phyloP scores from a whole-genome alignment of 2,888 invertebrate genomes.

The Rosalia funebris region DNA sequence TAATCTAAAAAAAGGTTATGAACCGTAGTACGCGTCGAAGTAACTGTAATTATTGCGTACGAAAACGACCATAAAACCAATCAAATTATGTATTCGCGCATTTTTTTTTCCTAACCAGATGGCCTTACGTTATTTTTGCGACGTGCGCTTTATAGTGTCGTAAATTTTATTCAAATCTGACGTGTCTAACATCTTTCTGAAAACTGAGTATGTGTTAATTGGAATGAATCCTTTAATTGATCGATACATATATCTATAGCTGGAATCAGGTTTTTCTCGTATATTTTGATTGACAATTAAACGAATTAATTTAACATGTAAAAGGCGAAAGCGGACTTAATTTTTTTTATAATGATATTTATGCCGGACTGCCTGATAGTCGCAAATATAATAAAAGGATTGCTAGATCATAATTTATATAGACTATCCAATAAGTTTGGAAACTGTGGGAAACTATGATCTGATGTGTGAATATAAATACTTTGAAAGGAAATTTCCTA shows the following conservation, averaged over 20 bases:
- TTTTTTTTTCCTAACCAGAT: background rate
- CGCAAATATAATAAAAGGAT: too few species aligned
- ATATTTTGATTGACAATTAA: conserved; percentile 39
- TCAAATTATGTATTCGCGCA: conserved; percentile 1
- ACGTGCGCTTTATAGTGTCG: conserved; percentile 26
- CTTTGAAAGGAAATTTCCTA: too few species aligned
- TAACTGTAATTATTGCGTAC: conserved; percentile 8
- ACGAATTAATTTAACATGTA: conserved; percentile 29
- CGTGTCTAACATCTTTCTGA: background rate
- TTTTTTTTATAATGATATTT: background rate
- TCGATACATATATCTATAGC: conserved; percentile 20
- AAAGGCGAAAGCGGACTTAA: conserved; percentile 20
- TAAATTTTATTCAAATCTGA: conserved; percentile 23
- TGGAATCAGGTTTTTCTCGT: conserved; percentile 34
- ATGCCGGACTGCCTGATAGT: background rate
- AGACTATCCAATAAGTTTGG: too few species aligned
- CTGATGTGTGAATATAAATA: too few species aligned
- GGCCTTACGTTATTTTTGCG: conserved; percentile 28
- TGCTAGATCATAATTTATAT: too few species aligned
- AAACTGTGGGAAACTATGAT: too few species aligned
- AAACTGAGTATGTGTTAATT: conserved; percentile 11
- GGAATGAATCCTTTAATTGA: conserved; percentile 17
- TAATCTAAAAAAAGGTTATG: conserved; percentile 17
- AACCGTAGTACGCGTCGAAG: background rate
- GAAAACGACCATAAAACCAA: conserved; percentile 6